Evolutionary conservation across 2,888 invertebrate species (phyloP).

Genomic region (Spisula solida): DNA sequence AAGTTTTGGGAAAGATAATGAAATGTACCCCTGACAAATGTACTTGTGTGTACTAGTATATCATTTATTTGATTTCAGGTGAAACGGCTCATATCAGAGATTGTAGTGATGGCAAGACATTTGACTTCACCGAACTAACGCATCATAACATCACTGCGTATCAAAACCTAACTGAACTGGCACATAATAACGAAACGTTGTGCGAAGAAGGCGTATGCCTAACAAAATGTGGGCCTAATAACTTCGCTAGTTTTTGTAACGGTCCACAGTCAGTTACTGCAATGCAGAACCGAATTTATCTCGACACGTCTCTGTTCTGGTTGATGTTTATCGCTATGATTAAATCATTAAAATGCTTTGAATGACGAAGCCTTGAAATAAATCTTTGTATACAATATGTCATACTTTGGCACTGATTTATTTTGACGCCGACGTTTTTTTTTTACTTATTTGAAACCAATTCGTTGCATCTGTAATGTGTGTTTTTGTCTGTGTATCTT

Average conservation of each 20-base stretch:
- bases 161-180: not conserved
- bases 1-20: too few species aligned
- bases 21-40: too few species aligned
- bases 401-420: too few species aligned
- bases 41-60: too few species aligned
- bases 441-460: too few species aligned
- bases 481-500: too few species aligned
- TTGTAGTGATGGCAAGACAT: constrained; percentile 64
- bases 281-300: not conserved
- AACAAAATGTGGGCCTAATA: constrained; percentile 29
- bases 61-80: constrained; percentile 54
- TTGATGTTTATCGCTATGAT: not conserved
- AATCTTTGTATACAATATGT: too few species aligned
- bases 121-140: constrained; percentile 51
- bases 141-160: not conserved
- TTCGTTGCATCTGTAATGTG: too few species aligned
- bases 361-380: too few species aligned
- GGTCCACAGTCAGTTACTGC: constrained; percentile 41
- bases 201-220: constrained; percentile 51
- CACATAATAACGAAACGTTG: constrained; percentile 40
- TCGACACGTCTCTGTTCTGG: not conserved
- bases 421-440: too few species aligned
- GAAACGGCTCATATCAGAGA: constrained; percentile 66
- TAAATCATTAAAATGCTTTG: not conserved
- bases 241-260: constrained; percentile 52